Base-by-base conservation (phyloP, 2,797 vertebrate species). In the Sebastes oblongus region DNA sequence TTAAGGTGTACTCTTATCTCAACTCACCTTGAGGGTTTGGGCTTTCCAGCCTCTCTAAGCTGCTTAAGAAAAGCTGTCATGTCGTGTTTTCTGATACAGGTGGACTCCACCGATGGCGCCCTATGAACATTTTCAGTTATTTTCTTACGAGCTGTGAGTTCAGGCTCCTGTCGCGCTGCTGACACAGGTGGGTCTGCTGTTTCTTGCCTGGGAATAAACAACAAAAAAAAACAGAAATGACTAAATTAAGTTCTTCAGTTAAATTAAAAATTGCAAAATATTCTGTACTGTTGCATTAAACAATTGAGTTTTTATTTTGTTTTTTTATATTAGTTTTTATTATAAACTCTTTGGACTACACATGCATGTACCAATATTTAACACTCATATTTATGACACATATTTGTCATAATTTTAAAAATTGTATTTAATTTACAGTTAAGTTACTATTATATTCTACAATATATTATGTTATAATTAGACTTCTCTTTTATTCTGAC, bases 61-160 rank as follows among this genome's bases (percentile, higher is more conserved):
- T 86, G 94, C 82, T 90, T 83, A 14, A 94, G 87, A 73, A 96
- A 96, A n/a, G 73, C 12, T 0, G 56, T 66, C 30, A 73, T 56
- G 69, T 89, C 60, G 0, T 46, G 7, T 76, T 81, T 92, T 32
- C 22, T 72, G 5, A 8, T 67, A 13, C 14, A n/a, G 6, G 34
- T 72, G 11, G 85, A 67, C 13, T 81, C 73, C n/a, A 34, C 50
- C 3, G 56, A 5, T 3, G 52, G 50, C 62, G 68, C 68, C 4
- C 30, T 73, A 3, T 8, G 5, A 62, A 27, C 30, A 16, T 6
- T 27, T 60, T 64, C 46, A 4, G 60, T 14, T 3, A 9, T 59
- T 52, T 66, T 82, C 22, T 72, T 55, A 18, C 32, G n/a, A 61
- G 66, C 16, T 32, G 20, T 0, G 0, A 10, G n/a, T 79, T 79